Conservation (phyloP, 2,888 invertebrate genomes). For the Gnatocerus cornutus region DNA sequence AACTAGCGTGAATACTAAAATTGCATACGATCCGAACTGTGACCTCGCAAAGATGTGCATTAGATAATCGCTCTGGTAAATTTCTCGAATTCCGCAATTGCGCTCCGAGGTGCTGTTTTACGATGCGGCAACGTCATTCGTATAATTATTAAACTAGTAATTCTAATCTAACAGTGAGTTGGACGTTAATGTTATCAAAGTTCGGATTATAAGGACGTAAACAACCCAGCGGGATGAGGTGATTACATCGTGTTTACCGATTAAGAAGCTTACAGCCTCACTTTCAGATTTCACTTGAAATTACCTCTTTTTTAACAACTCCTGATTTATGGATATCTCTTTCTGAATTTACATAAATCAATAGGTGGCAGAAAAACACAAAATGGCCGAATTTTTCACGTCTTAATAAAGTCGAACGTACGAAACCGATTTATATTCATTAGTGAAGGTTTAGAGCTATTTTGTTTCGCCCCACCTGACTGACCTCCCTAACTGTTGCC, state of each 20-base stretch:
- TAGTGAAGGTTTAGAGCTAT: constrained; percentile 60
- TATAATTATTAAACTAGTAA: constrained; percentile 62
- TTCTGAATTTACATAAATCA: constrained; percentile 38
- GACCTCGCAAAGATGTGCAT: constrained; percentile 40
- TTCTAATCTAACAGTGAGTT: constrained; percentile 59
- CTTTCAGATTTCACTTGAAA: not conserved
- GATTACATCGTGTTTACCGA: constrained; percentile 41
- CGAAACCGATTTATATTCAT: constrained; percentile 64
- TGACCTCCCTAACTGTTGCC: constrained; percentile 55
- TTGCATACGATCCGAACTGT: constrained; percentile 18
- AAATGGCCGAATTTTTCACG: constrained; percentile 38
- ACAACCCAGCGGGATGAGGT: constrained; percentile 51
- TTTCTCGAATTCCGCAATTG: constrained; percentile 56
- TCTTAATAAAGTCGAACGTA: constrained; percentile 58
- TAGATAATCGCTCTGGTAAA: constrained; percentile 51
- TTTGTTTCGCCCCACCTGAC: constrained; percentile 60
- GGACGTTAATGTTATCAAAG: constrained; percentile 60
- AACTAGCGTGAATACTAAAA: not conserved
- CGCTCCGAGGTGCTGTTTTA: constrained; percentile 62
- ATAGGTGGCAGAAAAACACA: constrained; percentile 16
- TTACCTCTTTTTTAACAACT: constrained; percentile 1
- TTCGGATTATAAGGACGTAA: constrained; percentile 58
- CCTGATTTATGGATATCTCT: constrained; percentile 9
- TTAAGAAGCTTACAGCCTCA: constrained; percentile 1
- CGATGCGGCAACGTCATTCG: constrained; percentile 62